phyloP scores from a whole-genome alignment of 2,113 vertebrate species.

The Osmerus eperlanus region DNA sequence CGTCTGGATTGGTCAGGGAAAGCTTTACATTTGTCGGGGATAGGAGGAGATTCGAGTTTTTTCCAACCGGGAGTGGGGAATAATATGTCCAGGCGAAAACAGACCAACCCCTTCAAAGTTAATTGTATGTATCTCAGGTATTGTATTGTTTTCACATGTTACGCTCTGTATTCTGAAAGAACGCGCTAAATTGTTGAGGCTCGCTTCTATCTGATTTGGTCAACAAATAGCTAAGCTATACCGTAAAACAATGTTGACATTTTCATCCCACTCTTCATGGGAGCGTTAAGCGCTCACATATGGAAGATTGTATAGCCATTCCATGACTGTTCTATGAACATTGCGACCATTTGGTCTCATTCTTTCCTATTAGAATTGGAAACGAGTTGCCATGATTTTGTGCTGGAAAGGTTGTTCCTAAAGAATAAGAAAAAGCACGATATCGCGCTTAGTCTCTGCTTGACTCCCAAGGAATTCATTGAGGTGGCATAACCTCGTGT shows the following conservation, averaged over 20 bases:
- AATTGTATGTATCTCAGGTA: constrained; percentile 78
- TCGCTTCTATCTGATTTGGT: not conserved
- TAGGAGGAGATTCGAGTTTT: constrained; percentile 57
- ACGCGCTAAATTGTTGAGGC: not conserved
- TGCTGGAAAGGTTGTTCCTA: no score
- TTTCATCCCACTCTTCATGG: no score
- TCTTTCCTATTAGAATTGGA: no score
- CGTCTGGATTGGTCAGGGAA: constrained; percentile 44
- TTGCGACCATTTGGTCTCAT: no score
- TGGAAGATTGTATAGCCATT: no score
- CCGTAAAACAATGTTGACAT: no score
- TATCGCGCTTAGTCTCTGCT: no score
- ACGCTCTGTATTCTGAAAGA: not conserved
- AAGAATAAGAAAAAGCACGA: no score
- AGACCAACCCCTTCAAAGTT: constrained; percentile 82
- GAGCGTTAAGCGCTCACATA: no score
- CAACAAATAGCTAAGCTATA: no score
- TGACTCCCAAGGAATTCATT: not conserved
- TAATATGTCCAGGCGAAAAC: constrained; percentile 82
- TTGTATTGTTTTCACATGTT: constrained; percentile 46
- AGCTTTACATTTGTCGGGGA: constrained; percentile 40
- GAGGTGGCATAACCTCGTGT: not conserved
- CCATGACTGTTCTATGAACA: no score
- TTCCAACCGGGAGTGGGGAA: constrained; percentile 49
- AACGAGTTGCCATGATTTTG: no score